Percentiles rank a stretch among this genome's conserved stretches.
Evolutionary conservation across 1,140 invertebrate species (phyloP).

Genomic region (Ganaspis sp.): DNA sequence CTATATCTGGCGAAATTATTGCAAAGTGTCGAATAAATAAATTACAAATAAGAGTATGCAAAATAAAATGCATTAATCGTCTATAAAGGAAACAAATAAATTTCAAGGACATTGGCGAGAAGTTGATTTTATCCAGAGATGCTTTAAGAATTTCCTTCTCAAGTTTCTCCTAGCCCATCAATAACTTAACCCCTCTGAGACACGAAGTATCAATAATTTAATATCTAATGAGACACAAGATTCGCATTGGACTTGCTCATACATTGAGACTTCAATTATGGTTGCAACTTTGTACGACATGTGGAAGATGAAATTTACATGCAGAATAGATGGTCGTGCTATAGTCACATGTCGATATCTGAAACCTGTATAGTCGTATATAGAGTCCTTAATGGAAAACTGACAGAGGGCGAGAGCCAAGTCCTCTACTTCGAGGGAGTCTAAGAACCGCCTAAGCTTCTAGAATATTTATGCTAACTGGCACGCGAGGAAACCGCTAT

Average conservation of each 20-base stretch:
- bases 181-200: neutral
- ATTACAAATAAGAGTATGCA: no score
- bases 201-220: constrained; percentile 26
- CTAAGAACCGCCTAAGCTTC: constrained; percentile 34
- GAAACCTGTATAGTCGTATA: constrained; percentile 14
- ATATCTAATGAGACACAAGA: constrained; percentile 10
- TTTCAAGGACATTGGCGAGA: neutral
- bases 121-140: neutral
- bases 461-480: constrained; percentile 55
- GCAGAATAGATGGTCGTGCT: neutral
- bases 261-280: constrained; percentile 17
- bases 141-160: neutral
- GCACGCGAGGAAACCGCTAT: constrained; percentile 58
- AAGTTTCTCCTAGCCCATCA: neutral
- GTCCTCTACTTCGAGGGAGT: constrained; percentile 26
- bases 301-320: constrained; percentile 3
- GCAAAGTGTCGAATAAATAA: no score
- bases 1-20: no score
- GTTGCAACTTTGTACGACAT: neutral
- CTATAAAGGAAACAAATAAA: neutral
- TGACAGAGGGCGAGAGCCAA: constrained; percentile 26
- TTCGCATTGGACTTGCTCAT: neutral
- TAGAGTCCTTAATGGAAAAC: constrained; percentile 23
- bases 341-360: neutral
- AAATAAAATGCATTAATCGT: no score